These are phyloP conservation scores for Pangasianodon gigas DNA, from an alignment of 2,113 vertebrate genomes.

Conservation along the genomic window DNA sequence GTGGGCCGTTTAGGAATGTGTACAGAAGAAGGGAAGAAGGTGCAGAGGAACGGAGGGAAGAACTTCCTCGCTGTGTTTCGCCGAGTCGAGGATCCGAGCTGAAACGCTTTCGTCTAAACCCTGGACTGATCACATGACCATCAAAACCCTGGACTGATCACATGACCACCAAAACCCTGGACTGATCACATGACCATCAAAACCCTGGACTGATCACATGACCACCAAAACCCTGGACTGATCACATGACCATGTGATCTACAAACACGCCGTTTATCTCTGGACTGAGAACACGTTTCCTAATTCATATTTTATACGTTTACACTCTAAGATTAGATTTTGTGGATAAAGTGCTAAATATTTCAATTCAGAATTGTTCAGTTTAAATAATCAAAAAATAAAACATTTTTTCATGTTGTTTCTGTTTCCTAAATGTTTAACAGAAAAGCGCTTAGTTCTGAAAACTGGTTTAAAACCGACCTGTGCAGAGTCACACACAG, in stretches of 20 bases:
- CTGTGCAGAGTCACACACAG: not conserved
- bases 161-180: not conserved
- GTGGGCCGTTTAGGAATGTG: conserved; percentile 78
- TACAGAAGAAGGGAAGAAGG: conserved; percentile 91
- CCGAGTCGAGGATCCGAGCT: conserved; percentile 71
- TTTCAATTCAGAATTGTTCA: not conserved
- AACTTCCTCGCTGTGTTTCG: conserved; percentile 85
- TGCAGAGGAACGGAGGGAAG: conserved; percentile 83
- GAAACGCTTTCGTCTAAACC: not conserved
- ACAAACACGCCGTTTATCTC: not conserved
- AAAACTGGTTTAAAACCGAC: not conserved
- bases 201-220: not conserved
- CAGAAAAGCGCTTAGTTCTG: not conserved
- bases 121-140: not conserved
- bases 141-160: not conserved
- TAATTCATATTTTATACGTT: not conserved
- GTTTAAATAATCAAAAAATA: not conserved
- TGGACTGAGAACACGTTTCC: not conserved
- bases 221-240: not conserved
- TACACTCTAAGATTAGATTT: not conserved
- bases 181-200: not conserved
- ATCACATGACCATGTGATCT: not conserved
- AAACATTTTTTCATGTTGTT: not conserved
- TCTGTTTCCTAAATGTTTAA: not conserved
- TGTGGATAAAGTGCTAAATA: not conserved